Percentiles rank a stretch among this genome's conserved stretches.
phyloP scores from a whole-genome alignment of 2,113 vertebrate species.

The Cinclus cinclus region DNA sequence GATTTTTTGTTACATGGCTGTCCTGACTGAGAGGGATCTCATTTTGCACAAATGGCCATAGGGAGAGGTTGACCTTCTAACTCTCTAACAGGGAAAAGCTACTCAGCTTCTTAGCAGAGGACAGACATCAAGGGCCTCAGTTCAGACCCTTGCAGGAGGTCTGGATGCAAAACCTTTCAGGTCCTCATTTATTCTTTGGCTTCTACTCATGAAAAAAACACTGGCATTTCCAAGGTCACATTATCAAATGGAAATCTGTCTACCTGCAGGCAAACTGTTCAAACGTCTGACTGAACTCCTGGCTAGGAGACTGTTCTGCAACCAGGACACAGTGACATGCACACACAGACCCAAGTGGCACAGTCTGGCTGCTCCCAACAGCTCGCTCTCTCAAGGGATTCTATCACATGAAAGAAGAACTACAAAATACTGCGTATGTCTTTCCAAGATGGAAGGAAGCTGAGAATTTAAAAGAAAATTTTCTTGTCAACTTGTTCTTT shows the following conservation, averaged over 20 bases:
- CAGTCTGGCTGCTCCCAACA: neutral
- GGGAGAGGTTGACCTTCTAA: neutral
- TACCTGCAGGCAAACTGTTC: neutral
- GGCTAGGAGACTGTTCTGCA: neutral
- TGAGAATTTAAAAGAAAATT: neutral
- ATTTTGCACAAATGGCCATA: neutral
- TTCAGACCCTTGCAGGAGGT: neutral
- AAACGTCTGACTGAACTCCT: neutral
- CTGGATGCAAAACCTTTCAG: neutral
- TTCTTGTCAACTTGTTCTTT: neutral
- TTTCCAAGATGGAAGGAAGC: neutral
- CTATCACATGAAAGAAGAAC: neutral
- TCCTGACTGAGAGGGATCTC: neutral
- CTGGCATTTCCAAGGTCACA: neutral
- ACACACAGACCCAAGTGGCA: fast-evolving
- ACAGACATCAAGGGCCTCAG: neutral
- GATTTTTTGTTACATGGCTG: neutral
- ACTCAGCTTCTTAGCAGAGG: neutral
- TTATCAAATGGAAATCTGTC: neutral
- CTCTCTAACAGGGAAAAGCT: neutral
- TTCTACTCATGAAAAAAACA: neutral
- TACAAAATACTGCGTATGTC: neutral
- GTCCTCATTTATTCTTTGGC: neutral
- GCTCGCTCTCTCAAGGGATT: neutral
- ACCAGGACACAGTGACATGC: fast-evolving